phyloP scores from a whole-genome alignment of 1,140 invertebrate species.

The Lepidurus arcticus region DNA sequence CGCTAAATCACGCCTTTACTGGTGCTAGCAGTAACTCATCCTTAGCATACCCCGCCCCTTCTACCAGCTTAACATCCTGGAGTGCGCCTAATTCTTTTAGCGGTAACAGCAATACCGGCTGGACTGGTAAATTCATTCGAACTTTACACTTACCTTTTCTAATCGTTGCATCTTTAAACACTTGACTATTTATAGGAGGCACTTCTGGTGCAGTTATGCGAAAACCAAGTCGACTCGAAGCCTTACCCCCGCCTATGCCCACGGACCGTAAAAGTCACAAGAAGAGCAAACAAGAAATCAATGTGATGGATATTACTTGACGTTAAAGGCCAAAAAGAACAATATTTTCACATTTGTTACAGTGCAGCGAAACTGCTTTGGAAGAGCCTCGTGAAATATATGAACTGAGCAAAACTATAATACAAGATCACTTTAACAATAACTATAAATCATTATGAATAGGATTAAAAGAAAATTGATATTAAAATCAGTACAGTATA shows the following conservation, averaged over 20 bases:
- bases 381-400: not conserved
- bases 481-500: too few relatives aligned
- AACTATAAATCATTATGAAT: too few relatives aligned
- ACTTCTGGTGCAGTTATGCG: not conserved
- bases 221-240: conserved; percentile 37
- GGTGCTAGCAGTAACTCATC: not conserved
- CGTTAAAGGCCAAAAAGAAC: not conserved
- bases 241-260: conserved; percentile 40
- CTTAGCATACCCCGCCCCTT: not conserved
- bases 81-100: conserved; percentile 27
- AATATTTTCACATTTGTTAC: not conserved
- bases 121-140: conserved; percentile 37
- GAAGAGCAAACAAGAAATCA: conserved; percentile 39
- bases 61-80: conserved; percentile 23
- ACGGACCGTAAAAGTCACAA: conserved; percentile 37
- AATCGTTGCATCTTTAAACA: not conserved
- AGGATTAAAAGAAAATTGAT: too few relatives aligned
- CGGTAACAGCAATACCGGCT: conserved; percentile 26
- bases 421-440: too few relatives aligned
- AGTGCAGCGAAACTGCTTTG: not conserved
- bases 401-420: not conserved
- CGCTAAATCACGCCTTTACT: not conserved
- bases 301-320: conserved; percentile 34
- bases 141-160: conserved; percentile 33
- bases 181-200: not conserved